Evolutionary conservation across 2,888 invertebrate genomes (phyloP).

Genomic region (Plemyria rubiginata): DNA sequence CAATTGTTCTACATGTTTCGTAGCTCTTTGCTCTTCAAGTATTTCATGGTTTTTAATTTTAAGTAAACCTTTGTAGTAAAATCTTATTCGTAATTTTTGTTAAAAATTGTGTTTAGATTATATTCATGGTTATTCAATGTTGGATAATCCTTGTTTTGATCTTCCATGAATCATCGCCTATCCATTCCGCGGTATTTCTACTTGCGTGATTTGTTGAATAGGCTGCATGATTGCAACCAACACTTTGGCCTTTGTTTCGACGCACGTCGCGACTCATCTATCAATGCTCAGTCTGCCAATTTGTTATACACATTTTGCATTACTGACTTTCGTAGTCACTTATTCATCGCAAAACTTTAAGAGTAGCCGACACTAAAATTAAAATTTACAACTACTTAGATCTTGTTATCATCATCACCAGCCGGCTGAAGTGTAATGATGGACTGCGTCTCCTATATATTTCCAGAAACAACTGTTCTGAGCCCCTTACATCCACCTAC

Average conservation of each 20-base stretch:
- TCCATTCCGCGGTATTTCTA: conserved; percentile 36
- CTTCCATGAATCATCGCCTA: conserved; percentile 5
- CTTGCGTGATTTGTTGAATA: conserved; percentile 68
- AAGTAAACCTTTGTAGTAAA: too few relatives aligned
- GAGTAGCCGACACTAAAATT: neutral
- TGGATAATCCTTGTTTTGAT: neutral
- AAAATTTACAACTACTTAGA: neutral
- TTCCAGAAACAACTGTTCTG: too few relatives aligned
- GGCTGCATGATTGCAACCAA: conserved; percentile 76
- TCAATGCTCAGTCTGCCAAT: conserved; percentile 68
- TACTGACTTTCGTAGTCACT: neutral
- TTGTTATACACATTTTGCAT: conserved; percentile 35
- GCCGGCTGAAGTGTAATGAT: too few relatives aligned
- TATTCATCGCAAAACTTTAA: neutral
- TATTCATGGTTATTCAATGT: too few relatives aligned
- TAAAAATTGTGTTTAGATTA: too few relatives aligned
- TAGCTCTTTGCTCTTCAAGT: too few relatives aligned
- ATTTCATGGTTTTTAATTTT: too few relatives aligned
- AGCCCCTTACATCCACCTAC: too few relatives aligned
- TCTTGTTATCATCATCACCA: too few relatives aligned
- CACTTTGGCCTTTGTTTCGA: conserved; percentile 77
- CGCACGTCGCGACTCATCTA: conserved; percentile 72
- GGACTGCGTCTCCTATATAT: too few relatives aligned
- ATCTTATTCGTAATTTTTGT: too few relatives aligned
- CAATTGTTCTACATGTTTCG: too few relatives aligned